Conservation (phyloP, 2,888 invertebrate species). For the Ametastegia equiseti region DNA sequence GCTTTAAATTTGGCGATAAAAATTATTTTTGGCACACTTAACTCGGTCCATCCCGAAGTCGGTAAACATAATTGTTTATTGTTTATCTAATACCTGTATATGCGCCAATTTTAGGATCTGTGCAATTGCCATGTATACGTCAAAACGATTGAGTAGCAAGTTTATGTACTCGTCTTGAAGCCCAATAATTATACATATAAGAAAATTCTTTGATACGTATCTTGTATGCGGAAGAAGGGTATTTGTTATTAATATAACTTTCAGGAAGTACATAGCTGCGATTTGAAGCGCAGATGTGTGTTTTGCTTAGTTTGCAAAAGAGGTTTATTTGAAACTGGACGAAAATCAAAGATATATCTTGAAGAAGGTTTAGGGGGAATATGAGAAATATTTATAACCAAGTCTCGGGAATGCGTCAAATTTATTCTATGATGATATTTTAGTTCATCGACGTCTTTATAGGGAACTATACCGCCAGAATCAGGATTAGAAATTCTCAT, state of each 20-base stretch:
- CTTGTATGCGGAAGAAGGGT: neutral
- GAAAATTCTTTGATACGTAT: neutral
- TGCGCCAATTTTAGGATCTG: neutral
- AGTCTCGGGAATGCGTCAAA: neutral
- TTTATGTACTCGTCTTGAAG: neutral
- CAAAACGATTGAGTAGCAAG: neutral
- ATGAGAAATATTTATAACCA: neutral
- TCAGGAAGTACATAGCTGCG: constrained; percentile 26
- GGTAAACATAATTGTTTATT: constrained; percentile 35
- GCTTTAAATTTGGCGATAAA: constrained; percentile 26
- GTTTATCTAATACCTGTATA: constrained; percentile 11
- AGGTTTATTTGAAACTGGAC: neutral
- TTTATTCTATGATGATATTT: constrained; percentile 7
- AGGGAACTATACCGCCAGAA: too few relatives aligned
- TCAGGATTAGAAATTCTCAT: neutral
- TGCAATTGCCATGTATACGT: neutral
- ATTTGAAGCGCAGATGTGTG: neutral
- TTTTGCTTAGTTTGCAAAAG: neutral
- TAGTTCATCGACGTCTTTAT: neutral
- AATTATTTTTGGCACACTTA: constrained; percentile 24
- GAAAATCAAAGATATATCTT: neutral
- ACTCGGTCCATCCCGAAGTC: neutral
- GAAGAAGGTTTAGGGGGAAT: neutral
- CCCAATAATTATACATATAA: neutral
- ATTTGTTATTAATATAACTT: neutral